Conservation (phyloP, 2,797 vertebrate genomes). For the Aplochiton taeniatus region DNA sequence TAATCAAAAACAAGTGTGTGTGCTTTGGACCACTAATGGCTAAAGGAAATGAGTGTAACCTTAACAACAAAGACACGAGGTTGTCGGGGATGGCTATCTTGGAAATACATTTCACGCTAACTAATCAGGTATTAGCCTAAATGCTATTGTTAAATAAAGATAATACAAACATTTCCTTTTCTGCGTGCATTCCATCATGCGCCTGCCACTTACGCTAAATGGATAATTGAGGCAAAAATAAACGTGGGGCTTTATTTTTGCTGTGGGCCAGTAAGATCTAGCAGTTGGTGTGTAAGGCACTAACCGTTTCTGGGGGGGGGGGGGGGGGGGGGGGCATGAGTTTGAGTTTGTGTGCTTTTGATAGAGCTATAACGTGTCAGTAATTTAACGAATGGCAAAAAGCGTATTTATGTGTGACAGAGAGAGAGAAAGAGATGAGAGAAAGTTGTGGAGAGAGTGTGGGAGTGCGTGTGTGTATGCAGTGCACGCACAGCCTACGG, state of each 20-base stretch:
- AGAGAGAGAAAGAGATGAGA: no score
- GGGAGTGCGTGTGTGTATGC: slow-evolving; percentile 16
- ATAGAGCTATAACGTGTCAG: no score
- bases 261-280: slow-evolving; percentile 57
- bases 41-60: slow-evolving; percentile 10
- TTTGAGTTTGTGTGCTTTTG: slow-evolving; percentile 8
- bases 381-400: no score
- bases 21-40: slow-evolving; percentile 1
- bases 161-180: slow-evolving; percentile 71
- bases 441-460: background rate
- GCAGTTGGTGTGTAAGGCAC: slow-evolving; percentile 23
- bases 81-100: slow-evolving; percentile 23
- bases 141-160: slow-evolving; percentile 69
- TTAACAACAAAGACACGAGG: slow-evolving; percentile 28
- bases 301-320: slow-evolving; percentile 18
- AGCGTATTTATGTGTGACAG: background rate
- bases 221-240: slow-evolving; percentile 84
- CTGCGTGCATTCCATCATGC: slow-evolving; percentile 69
- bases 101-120: slow-evolving; percentile 31
- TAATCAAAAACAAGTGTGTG: slow-evolving; percentile 21
- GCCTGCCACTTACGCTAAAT: slow-evolving; percentile 76
- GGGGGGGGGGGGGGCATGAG: slow-evolving; percentile 22
- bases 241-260: slow-evolving; percentile 68
- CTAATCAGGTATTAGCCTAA: slow-evolving; percentile 68
- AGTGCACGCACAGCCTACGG: slow-evolving; percentile 44